Percentiles rank a stretch among this genome's conserved stretches.
These are phyloP conservation scores for Alsophila aescularia DNA, from an alignment of 2,888 invertebrate species.

Conservation along the genomic window DNA sequence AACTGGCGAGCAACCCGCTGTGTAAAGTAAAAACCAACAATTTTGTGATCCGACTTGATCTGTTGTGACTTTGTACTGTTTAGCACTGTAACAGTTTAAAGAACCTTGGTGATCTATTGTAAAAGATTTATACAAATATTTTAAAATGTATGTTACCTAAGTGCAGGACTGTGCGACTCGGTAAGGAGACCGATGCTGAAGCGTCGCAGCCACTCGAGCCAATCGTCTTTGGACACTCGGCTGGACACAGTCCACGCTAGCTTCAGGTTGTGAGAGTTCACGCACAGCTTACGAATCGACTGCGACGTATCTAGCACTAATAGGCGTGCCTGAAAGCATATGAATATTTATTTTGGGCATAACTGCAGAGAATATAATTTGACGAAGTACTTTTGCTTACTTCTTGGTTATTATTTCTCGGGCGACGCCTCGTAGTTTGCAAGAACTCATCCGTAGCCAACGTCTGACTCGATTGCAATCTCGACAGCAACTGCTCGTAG, in stretches of 20 bases:
- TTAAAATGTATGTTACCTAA: conserved; percentile 86
- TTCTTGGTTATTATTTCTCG: conserved; percentile 89
- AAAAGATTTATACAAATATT: background rate
- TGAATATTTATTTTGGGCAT: no score
- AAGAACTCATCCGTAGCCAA: conserved; percentile 89
- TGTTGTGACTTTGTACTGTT: no score
- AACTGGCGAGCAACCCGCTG: no score
- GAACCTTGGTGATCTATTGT: background rate
- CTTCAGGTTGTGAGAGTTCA: conserved; percentile 93
- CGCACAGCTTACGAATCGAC: conserved; percentile 91
- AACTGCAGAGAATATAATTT: no score
- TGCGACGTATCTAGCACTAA: conserved; percentile 86
- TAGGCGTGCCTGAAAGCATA: conserved; percentile 63
- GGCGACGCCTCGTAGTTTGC: conserved; percentile 85
- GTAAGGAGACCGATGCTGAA: conserved; percentile 96
- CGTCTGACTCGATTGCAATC: conserved; percentile 79
- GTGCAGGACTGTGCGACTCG: conserved; percentile 97
- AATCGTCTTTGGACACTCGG: conserved; percentile 98
- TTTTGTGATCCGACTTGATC: no score
- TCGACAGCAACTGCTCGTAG: conserved; percentile 91
- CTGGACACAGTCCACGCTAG: conserved; percentile 96
- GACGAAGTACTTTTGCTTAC: conserved; percentile 55
- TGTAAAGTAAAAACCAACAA: no score
- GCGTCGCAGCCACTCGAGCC: conserved; percentile 98
- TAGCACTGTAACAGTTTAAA: no score